These are phyloP conservation scores for Lutjanus argentimaculatus DNA, from an alignment of 2,797 vertebrate genomes.

Conservation along the genomic window DNA sequence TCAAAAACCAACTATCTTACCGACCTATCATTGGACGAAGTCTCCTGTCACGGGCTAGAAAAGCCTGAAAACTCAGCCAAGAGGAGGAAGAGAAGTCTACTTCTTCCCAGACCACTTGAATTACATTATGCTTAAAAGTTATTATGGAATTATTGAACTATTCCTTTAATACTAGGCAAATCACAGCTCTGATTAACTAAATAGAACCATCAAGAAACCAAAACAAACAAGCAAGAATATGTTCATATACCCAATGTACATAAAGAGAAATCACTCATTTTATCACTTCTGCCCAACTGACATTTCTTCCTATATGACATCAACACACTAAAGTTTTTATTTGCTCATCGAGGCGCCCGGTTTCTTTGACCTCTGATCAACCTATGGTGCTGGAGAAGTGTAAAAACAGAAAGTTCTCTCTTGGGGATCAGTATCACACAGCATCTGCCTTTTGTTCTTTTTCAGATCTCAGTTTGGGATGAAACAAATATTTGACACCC, in stretches of 20 bases:
- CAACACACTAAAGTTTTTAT: neutral
- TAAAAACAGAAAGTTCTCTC: constrained; percentile 25
- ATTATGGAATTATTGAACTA: no score
- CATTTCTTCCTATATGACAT: neutral
- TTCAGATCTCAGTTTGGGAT: constrained; percentile 54
- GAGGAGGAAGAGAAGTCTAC: no score
- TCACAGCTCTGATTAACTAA: neutral
- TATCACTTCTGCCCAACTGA: constrained; percentile 5
- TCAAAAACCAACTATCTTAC: no score
- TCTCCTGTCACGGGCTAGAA: no score
- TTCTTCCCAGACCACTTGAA: no score
- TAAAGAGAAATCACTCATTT: neutral
- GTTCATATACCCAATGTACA: neutral
- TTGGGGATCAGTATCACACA: neutral
- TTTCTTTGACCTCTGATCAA: constrained; percentile 27
- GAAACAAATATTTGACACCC: constrained; percentile 42
- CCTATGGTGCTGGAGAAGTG: neutral
- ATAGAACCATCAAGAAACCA: no score
- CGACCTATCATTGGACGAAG: no score
- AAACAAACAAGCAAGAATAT: neutral
- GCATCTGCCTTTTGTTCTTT: constrained; percentile 12
- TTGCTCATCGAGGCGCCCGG: neutral
- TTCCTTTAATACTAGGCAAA: no score
- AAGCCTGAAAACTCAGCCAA: no score
- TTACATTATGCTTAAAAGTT: no score